These are phyloP conservation scores for Globodera ellingtonae DNA, from an alignment of 1,140 invertebrate genomes.

Conservation along the genomic window DNA sequence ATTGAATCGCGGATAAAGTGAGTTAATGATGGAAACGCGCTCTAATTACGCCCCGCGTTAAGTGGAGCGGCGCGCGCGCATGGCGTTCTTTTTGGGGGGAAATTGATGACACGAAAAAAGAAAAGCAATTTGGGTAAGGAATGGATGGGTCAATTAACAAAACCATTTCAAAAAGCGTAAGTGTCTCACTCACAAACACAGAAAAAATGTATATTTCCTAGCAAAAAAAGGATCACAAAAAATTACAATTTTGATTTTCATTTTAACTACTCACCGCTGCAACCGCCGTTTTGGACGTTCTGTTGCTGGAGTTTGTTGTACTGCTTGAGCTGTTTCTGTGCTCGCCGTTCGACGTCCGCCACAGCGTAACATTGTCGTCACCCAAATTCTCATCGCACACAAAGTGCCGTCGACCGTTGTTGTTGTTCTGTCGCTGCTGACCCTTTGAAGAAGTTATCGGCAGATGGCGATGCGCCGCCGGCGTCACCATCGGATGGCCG, in stretches of 20 bases:
- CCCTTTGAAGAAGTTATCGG: not conserved
- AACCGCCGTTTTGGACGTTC: constrained; percentile 13
- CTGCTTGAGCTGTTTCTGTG: not conserved
- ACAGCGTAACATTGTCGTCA: not conserved
- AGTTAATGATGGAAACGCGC: not conserved
- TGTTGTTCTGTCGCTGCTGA: not conserved
- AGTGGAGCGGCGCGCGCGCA: not conserved
- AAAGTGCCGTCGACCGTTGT: not conserved
- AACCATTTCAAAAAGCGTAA: too few species aligned
- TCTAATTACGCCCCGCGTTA: not conserved
- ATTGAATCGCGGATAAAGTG: not conserved
- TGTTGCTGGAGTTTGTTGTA: not conserved
- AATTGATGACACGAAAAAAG: not conserved
- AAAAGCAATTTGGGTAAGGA: not conserved
- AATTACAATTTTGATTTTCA: not conserved
- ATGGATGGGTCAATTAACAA: too few species aligned
- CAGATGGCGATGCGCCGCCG: not conserved
- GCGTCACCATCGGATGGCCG: not conserved
- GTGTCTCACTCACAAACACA: not conserved
- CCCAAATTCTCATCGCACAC: not conserved
- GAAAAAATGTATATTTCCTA: not conserved
- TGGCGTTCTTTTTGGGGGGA: not conserved
- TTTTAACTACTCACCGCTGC: not conserved
- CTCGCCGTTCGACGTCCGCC: not conserved
- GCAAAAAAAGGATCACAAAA: not conserved